Evolutionary conservation across 1,140 invertebrate species (phyloP).

Genomic region (Drosophila prosaltans): DNA sequence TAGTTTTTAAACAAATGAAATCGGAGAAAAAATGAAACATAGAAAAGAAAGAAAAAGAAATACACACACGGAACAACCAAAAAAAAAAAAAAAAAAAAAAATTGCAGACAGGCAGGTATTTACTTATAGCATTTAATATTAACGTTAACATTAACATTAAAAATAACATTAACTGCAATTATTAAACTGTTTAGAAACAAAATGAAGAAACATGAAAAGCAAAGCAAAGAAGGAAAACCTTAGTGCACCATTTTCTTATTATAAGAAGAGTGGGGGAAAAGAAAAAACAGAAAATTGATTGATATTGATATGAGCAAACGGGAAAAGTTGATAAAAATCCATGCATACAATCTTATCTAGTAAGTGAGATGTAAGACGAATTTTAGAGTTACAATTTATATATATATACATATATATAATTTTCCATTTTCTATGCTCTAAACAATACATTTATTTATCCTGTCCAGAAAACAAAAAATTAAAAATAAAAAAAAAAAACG

Average conservation of each 20-base stretch:
- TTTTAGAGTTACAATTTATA: constrained; percentile 67
- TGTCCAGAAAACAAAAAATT: not conserved
- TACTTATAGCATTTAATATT: constrained; percentile 70
- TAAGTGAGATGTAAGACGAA: constrained; percentile 63
- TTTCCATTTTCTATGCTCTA: constrained; percentile 28
- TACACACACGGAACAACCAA: constrained; percentile 30
- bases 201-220: not conserved
- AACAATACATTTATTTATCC: constrained; percentile 9
- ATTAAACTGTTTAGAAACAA: constrained; percentile 14
- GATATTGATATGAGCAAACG: constrained; percentile 19
- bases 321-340: constrained; percentile 1
- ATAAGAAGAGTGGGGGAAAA: not conserved
- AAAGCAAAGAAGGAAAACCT: not conserved
- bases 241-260: constrained; percentile 16
- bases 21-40: not conserved
- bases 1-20: constrained; percentile 63
- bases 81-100: not conserved
- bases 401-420: constrained; percentile 43
- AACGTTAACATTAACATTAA: constrained; percentile 26
- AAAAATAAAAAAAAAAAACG: not conserved
- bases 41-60: constrained; percentile 8
- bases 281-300: constrained; percentile 11
- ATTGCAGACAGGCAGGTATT: constrained; percentile 57
- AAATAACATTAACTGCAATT: constrained; percentile 44
- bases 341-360: constrained; percentile 34